Evolutionary conservation across 35 echinoderm and acorn worm genomes (phyloP).

Genomic region (Lytechinus pictus): DNA sequence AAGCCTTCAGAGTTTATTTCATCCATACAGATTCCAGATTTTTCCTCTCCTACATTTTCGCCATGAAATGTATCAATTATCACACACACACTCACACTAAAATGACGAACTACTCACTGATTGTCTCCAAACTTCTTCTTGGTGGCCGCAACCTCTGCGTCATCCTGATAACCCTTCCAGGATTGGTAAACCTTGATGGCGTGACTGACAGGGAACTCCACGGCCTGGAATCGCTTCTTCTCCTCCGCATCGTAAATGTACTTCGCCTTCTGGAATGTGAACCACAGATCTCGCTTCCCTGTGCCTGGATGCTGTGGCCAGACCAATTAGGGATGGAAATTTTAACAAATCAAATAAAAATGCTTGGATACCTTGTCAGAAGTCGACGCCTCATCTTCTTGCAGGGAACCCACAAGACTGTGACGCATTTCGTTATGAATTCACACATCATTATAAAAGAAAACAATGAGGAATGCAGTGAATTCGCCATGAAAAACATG

Average conservation of each 20-base stretch:
- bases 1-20: too few species aligned
- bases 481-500: too few species aligned
- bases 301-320: neutral
- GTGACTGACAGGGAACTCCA: conserved; percentile 82
- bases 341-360: too few species aligned
- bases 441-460: too few species aligned
- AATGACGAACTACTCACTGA: conserved; percentile 40
- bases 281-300: conserved; percentile 67
- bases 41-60: neutral
- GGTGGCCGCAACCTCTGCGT: conserved; percentile 63
- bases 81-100: too few species aligned
- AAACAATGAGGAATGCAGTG: too few species aligned
- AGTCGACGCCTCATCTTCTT: too few species aligned
- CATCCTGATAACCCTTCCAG: conserved; percentile 91
- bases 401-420: too few species aligned
- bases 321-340: neutral
- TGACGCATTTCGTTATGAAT: too few species aligned
- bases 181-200: conserved; percentile 72
- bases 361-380: too few species aligned
- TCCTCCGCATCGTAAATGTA: conserved; percentile 96
- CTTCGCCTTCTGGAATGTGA: conserved; percentile 93
- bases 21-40: neutral
- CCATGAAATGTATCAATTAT: neutral
- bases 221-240: conserved; percentile 87
- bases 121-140: conserved; percentile 86